These are phyloP conservation scores for Diceros bicornis DNA, from an alignment of 2,797 vertebrate species.

Conservation along the genomic window DNA sequence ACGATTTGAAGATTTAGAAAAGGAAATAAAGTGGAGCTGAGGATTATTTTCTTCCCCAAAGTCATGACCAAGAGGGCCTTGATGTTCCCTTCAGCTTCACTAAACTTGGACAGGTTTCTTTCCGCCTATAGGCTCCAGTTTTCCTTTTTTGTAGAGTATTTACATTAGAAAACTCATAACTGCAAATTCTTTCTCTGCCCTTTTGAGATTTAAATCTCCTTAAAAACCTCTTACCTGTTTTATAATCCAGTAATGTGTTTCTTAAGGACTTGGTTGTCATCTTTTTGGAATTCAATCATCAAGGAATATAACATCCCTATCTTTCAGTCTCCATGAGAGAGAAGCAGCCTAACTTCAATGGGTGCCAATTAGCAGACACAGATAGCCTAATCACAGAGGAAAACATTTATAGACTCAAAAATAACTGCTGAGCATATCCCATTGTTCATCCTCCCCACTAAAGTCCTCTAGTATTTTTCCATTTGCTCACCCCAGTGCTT, in stretches of 20 bases:
- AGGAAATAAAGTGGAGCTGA: background rate
- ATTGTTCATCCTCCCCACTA: too few species aligned
- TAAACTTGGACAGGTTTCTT: background rate
- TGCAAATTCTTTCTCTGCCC: background rate
- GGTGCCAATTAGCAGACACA: background rate
- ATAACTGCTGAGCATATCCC: background rate
- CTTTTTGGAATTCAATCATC: background rate
- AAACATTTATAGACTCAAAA: background rate
- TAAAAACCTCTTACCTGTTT: background rate
- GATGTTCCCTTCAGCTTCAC: background rate
- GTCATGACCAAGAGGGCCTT: background rate
- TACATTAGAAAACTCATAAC: background rate
- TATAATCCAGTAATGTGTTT: background rate
- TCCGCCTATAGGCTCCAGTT: too few species aligned
- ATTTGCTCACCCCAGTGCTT: background rate
- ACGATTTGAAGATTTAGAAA: background rate
- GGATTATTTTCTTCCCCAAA: background rate
- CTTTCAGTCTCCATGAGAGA: background rate
- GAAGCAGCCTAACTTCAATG: background rate
- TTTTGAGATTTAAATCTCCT: background rate
- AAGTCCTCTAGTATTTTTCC: background rate
- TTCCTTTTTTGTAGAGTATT: background rate
- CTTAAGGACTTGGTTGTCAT: background rate
- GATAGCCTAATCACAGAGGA: background rate
- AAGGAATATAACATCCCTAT: background rate